Evolutionary conservation across 2,888 invertebrate genomes (phyloP).

Genomic region (Rhamnusium bicolor): DNA sequence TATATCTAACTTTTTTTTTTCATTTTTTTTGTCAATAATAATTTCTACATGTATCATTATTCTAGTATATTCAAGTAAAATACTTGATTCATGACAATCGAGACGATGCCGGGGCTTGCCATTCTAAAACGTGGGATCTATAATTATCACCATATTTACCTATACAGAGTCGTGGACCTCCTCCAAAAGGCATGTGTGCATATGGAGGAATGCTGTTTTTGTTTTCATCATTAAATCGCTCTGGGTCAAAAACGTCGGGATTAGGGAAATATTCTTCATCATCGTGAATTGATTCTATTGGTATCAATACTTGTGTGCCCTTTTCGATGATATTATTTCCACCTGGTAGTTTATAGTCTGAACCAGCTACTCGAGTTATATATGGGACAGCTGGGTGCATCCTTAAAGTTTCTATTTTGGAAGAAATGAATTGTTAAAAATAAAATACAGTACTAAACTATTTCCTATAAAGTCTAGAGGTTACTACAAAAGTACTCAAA

Average conservation of each 20-base stretch:
- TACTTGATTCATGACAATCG: too few species aligned
- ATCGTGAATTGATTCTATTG: constrained; percentile 45
- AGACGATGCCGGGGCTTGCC: too few species aligned
- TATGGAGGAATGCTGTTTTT: constrained; percentile 39
- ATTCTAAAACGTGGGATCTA: too few species aligned
- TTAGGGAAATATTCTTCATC: constrained; percentile 47
- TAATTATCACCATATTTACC: not conserved
- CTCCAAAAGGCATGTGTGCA: constrained; percentile 50
- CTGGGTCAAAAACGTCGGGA: constrained; percentile 50
- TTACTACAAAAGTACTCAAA: too few species aligned
- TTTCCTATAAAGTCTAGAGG: too few species aligned
- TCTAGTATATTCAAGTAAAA: too few species aligned
- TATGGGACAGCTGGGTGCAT: constrained; percentile 47
- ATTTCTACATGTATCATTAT: too few species aligned
- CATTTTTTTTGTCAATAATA: too few species aligned
- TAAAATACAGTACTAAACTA: too few species aligned
- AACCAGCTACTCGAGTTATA: constrained; percentile 44
- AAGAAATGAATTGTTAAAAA: too few species aligned
- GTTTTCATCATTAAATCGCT: constrained; percentile 49
- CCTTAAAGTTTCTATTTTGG: constrained; percentile 48
- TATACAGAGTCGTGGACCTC: constrained; percentile 46
- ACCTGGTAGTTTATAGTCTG: constrained; percentile 48
- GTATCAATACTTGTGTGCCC: constrained; percentile 41
- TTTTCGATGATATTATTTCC: constrained; percentile 45
- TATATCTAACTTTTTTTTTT: too few species aligned